These are phyloP conservation scores for Callospermophilus lateralis DNA, from an alignment of 2,113 vertebrate genomes.

Conservation along the genomic window DNA sequence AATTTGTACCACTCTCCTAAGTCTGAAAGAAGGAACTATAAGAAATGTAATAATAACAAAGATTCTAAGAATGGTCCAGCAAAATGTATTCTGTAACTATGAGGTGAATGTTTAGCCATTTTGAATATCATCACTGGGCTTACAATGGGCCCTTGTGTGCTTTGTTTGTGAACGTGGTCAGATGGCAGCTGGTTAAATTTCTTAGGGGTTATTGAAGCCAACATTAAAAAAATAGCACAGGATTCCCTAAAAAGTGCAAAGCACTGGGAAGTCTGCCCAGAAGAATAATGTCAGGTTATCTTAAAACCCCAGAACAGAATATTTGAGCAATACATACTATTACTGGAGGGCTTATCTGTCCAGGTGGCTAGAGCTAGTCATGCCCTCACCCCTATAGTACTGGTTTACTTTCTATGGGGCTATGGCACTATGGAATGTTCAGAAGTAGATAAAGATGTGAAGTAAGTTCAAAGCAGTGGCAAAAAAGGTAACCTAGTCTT, in stretches of 20 bases:
- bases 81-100: neutral
- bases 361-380: neutral
- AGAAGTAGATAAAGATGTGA: neutral
- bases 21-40: neutral
- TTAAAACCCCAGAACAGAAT: neutral
- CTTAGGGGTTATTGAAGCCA: conserved; percentile 52
- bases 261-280: conserved; percentile 26
- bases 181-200: conserved; percentile 60
- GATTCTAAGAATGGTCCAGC: neutral
- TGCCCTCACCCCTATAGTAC: neutral
- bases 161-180: conserved; percentile 39
- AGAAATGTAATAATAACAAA: neutral
- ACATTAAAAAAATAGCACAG: conserved; percentile 30
- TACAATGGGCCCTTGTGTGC: conserved; percentile 66
- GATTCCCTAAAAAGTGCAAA: conserved; percentile 58
- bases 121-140: neutral
- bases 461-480: neutral
- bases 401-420: neutral
- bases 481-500: neutral
- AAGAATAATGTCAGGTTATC: conserved; percentile 5
- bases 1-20: neutral
- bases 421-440: neutral
- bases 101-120: neutral
- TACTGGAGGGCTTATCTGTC: conserved; percentile 8
- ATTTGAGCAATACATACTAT: rapidly evolving